phyloP scores from a whole-genome alignment of 1,140 invertebrate species.

The Ectropis grisescens region DNA sequence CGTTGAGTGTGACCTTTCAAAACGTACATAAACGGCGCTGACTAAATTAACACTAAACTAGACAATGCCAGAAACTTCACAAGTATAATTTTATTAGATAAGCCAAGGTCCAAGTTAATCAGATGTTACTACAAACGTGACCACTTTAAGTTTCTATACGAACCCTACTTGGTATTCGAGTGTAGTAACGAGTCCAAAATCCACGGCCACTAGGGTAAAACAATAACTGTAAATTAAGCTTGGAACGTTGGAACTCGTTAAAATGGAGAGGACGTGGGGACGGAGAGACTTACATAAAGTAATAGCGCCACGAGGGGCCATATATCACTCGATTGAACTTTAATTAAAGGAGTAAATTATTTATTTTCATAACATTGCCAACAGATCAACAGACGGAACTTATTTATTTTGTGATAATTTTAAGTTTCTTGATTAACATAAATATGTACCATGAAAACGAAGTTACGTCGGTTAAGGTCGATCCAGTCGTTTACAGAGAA shows the following conservation, averaged over 20 bases:
- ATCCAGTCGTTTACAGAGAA: conserved; percentile 37
- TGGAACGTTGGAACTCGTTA: conserved; percentile 64
- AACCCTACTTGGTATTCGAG: conserved; percentile 28
- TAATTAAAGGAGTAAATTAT: too few species aligned
- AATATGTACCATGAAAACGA: conserved; percentile 13
- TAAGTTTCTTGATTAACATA: too few species aligned
- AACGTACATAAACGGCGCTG: too few species aligned
- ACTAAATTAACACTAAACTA: too few species aligned
- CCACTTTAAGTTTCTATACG: conserved; percentile 20
- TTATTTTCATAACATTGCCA: too few species aligned
- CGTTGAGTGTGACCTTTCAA: too few species aligned
- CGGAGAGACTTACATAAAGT: too few species aligned
- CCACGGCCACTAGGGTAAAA: conserved; percentile 36
- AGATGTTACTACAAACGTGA: conserved; percentile 17
- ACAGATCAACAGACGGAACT: too few species aligned
- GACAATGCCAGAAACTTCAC: too few species aligned
- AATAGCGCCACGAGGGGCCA: too few species aligned
- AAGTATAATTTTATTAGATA: too few species aligned
- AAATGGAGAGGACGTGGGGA: conserved; percentile 24
- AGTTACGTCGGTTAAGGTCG: conserved; percentile 29
- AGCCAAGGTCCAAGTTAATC: conserved; percentile 1
- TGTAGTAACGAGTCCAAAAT: conserved; percentile 28
- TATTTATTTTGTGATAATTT: too few species aligned
- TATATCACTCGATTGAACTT: conserved; percentile 49
- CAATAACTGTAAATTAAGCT: conserved; percentile 62